Evolutionary conservation across 2,888 invertebrate species (phyloP), one percentile per base, ranked within the genome.

Genomic region (Macaria liturata): DNA sequence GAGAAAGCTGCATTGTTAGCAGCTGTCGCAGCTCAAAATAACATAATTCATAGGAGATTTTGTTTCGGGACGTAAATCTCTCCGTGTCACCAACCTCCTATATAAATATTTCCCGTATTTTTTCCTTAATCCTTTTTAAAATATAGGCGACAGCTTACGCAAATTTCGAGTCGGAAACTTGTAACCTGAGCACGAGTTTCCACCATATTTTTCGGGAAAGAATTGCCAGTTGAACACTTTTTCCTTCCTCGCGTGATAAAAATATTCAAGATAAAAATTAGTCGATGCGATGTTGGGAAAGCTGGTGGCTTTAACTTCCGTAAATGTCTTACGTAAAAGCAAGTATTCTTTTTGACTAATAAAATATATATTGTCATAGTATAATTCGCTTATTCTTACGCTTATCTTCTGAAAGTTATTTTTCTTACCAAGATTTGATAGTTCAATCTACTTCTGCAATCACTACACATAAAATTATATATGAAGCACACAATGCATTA

Each of bases 1-100:
- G 76, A 78, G 80, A 80, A 81, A 78, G 76, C 80, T 79, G 81
- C 81, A 84, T 86, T 84, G 83, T 83, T 80, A 81, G 80, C 81
- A 81, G 80, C 80, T 85, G 84, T 84, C 83, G 75, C 78, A 65
- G 68, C 73, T 76, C 77, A 78, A 78, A 80, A 78, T 71, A 76
- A 79, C 72, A 85, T 85, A 82, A 84, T 81, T 86, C 83, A 87
- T 78, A 75, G 67, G 74, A 80, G 78, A 83, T 83, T 84, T 80
- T 74, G 80, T 81, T 78, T 74, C 68, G 72, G 74, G 68, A 52
- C 75, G 75, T 86, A 86, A 84, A 86, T 86, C 80, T 81, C 76
- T 72, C 60, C 66, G 68, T 72, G 81, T 76, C 78, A 77, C 76
- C 72, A 78, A 75, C 70, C 76, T 76, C 72, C 68, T 74, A 71